phyloP scores from a whole-genome alignment of 2,888 invertebrate genomes.

The Steinernema hermaphroditum region DNA sequence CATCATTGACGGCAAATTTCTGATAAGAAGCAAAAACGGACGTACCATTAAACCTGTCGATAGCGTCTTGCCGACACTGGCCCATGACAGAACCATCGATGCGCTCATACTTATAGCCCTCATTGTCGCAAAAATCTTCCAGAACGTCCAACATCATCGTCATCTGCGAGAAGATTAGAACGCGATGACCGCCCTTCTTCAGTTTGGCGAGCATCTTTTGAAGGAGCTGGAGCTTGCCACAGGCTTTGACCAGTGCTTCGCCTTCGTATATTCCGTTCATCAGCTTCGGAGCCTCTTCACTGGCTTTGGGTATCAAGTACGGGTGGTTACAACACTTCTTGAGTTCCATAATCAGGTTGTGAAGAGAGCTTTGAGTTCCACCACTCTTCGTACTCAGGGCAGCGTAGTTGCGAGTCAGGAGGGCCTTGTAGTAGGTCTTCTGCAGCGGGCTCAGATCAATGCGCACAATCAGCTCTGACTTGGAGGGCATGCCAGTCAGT shows the following conservation, averaged over 20 bases:
- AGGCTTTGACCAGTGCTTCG: slow-evolving; percentile 83
- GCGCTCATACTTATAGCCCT: slow-evolving; percentile 95
- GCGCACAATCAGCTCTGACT: slow-evolving; percentile 97
- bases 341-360: slow-evolving; percentile 99
- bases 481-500: slow-evolving; percentile 92
- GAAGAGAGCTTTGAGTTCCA: slow-evolving; percentile 80
- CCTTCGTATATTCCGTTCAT: slow-evolving; percentile 77
- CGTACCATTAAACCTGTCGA: slow-evolving; percentile 90
- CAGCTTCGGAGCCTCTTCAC: slow-evolving; percentile 69
- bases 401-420: slow-evolving; percentile 94
- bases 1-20: slow-evolving; percentile 9
- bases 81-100: slow-evolving; percentile 99
- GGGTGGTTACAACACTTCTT: slow-evolving; percentile 99
- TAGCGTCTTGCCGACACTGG: slow-evolving; percentile 90
- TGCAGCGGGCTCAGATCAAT: slow-evolving; percentile 97
- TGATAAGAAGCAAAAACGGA: background rate
- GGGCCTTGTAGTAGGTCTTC: slow-evolving; percentile 98
- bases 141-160: slow-evolving; percentile 98
- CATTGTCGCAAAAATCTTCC: slow-evolving; percentile 97
- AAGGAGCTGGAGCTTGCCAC: slow-evolving; percentile 90
- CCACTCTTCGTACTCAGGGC: slow-evolving; percentile 93
- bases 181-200: slow-evolving; percentile 86
- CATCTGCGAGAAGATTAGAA: slow-evolving; percentile 96
- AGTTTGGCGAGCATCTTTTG: slow-evolving; percentile 88
- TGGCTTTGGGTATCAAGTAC: slow-evolving; percentile 91